Conservation (phyloP, 2,888 invertebrate species). For the Exephanes ischioxanthus region DNA sequence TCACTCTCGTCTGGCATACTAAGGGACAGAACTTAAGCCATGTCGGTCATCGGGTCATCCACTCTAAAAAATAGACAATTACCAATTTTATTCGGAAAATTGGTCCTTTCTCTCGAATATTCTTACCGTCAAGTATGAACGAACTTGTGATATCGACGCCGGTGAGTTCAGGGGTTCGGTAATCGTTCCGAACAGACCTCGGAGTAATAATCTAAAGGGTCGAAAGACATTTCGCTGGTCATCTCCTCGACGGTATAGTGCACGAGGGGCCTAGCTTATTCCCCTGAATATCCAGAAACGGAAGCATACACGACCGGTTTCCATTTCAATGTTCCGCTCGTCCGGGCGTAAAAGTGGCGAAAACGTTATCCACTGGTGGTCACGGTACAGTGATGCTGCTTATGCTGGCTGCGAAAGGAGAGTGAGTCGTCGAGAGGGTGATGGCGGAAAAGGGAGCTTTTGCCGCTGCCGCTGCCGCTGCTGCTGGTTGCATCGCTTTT, state of each 20-base stretch:
- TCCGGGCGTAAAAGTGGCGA: constrained; percentile 82
- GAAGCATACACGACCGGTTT: constrained; percentile 79
- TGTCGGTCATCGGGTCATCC: constrained; percentile 7
- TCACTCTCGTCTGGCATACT: neutral
- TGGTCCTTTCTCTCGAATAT: neutral
- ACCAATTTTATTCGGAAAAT: neutral
- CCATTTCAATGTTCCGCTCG: constrained; percentile 83
- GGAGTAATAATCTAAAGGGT: constrained; percentile 67
- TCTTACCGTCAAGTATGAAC: neutral
- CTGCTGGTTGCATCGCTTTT: constrained; percentile 52
- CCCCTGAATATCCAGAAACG: constrained; percentile 79
- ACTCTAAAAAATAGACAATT: neutral
- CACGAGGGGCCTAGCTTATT: constrained; percentile 74
- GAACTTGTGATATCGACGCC: constrained; percentile 8
- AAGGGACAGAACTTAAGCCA: neutral
- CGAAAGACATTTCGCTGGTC: constrained; percentile 63
- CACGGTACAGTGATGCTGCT: constrained; percentile 43
- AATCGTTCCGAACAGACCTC: constrained; percentile 51
- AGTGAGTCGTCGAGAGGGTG: constrained; percentile 63
- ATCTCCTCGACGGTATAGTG: constrained; percentile 60
- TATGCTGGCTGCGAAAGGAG: constrained; percentile 58
- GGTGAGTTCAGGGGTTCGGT: constrained; percentile 15
- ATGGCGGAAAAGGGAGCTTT: constrained; percentile 43
- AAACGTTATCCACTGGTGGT: constrained; percentile 74
- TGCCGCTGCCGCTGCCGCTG: constrained; percentile 15